phyloP scores from a whole-genome alignment of 2,888 invertebrate species.

The Dromius quadrimaculatus region DNA sequence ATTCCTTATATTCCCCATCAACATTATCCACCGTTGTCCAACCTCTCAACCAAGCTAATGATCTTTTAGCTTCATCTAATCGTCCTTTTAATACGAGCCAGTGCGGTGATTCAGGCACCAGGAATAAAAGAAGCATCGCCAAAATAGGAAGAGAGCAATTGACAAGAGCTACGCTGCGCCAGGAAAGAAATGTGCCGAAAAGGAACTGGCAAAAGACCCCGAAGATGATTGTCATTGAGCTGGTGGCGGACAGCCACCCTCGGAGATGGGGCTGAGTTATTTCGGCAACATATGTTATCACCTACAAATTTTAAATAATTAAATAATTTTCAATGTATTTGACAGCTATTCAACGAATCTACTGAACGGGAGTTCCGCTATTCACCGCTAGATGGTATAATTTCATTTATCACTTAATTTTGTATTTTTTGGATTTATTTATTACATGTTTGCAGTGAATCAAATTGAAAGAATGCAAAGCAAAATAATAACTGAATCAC shows the following conservation, averaged over 20 bases:
- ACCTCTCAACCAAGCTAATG: conserved; percentile 83
- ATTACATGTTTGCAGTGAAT: too few species aligned
- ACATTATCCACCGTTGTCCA: conserved; percentile 77
- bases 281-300: conserved; percentile 86
- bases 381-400: too few species aligned
- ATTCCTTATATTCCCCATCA: conserved; percentile 71
- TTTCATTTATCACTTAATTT: too few species aligned
- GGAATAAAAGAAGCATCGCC: conserved; percentile 74
- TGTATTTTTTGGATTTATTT: too few species aligned
- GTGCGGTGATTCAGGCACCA: conserved; percentile 86
- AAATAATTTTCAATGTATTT: neutral
- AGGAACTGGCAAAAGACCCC: conserved; percentile 84
- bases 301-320: conserved; percentile 65
- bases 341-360: too few species aligned
- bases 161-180: conserved; percentile 79
- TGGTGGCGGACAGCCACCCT: conserved; percentile 80
- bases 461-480: too few species aligned
- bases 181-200: conserved; percentile 77
- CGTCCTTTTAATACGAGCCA: conserved; percentile 81
- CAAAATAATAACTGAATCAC: too few species aligned
- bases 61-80: conserved; percentile 75
- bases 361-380: too few species aligned
- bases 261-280: conserved; percentile 84
- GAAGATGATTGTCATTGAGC: conserved; percentile 80
- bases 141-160: conserved; percentile 76